These are phyloP conservation scores for Leucopsar rothschildi DNA, from an alignment of 2,113 vertebrate species.

Conservation along the genomic window DNA sequence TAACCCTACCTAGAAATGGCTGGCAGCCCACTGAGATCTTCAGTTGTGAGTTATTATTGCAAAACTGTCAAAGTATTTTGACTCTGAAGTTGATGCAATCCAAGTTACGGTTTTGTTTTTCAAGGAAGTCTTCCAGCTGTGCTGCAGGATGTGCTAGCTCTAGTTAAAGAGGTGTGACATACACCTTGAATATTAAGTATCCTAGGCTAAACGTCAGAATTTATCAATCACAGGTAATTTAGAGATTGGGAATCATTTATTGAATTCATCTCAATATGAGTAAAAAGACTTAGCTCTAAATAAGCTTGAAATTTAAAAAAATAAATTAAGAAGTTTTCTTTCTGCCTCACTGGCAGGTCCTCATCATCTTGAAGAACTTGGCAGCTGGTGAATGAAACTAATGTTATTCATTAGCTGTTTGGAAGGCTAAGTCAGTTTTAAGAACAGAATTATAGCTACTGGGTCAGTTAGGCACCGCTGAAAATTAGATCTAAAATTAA, in stretches of 20 bases:
- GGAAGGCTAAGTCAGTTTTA: not conserved
- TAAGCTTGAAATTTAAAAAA: not conserved
- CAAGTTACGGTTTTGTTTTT: not conserved
- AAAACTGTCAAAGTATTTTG: not conserved
- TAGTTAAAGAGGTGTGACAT: not conserved
- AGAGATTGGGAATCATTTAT: not conserved
- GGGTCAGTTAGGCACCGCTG: not conserved
- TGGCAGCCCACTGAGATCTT: not conserved
- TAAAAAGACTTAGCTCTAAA: not conserved
- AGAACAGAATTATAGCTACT: not conserved
- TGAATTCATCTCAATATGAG: not conserved
- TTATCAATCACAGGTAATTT: not conserved
- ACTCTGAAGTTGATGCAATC: not conserved
- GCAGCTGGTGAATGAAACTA: not conserved
- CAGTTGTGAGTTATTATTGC: not conserved
- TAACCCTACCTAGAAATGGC: not conserved
- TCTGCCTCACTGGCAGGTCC: not conserved
- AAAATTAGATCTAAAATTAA: conserved; percentile 23
- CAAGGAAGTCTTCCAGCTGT: not conserved
- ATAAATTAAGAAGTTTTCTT: not conserved
- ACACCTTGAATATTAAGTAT: not conserved
- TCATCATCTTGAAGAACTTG: not conserved
- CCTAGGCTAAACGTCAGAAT: not conserved
- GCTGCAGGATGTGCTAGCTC: not conserved
- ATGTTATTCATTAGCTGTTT: not conserved